These are phyloP conservation scores for Euzophera pinguis DNA, from an alignment of 2,888 invertebrate genomes.

Conservation along the genomic window DNA sequence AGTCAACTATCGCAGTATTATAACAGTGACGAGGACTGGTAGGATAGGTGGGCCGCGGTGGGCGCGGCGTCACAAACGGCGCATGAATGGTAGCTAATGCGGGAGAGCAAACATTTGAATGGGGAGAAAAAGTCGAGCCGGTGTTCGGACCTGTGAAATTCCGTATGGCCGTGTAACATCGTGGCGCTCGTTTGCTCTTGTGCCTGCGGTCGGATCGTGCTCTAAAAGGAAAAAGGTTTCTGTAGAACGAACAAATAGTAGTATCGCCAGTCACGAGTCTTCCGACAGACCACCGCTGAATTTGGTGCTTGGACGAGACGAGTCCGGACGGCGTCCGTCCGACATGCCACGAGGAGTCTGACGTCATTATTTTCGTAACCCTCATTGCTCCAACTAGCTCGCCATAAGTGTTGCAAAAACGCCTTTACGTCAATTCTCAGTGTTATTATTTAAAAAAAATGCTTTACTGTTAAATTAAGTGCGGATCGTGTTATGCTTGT, in stretches of 20 bases:
- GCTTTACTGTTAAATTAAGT: conserved; percentile 71
- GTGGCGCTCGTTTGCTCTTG: conserved; percentile 74
- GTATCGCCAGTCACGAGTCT: conserved; percentile 70
- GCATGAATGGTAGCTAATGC: conserved; percentile 75
- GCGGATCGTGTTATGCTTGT: conserved; percentile 76
- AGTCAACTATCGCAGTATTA: conserved; percentile 80
- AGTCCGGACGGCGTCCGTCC: conserved; percentile 12
- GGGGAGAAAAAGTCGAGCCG: conserved; percentile 62
- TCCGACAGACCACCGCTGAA: conserved; percentile 70
- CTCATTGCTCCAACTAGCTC: conserved; percentile 62
- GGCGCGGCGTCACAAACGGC: conserved; percentile 67
- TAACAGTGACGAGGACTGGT: conserved; percentile 78
- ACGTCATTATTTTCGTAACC: conserved; percentile 22
- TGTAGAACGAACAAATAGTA: conserved; percentile 72
- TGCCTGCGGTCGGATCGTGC: conserved; percentile 67
- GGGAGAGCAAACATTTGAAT: conserved; percentile 74
- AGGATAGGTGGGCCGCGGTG: conserved; percentile 67
- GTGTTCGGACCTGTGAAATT: conserved; percentile 75
- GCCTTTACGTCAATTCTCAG: conserved; percentile 79
- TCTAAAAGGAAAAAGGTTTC: conserved; percentile 77
- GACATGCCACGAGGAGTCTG: conserved; percentile 12
- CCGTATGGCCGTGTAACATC: conserved; percentile 75
- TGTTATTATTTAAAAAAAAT: conserved; percentile 75
- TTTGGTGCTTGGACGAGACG: conserved; percentile 34
- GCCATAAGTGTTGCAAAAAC: conserved; percentile 70